Percentiles rank a stretch among this genome's conserved stretches.
Conservation (phyloP, 2,888 invertebrate genomes). For the Acanthosepion esculentum region DNA sequence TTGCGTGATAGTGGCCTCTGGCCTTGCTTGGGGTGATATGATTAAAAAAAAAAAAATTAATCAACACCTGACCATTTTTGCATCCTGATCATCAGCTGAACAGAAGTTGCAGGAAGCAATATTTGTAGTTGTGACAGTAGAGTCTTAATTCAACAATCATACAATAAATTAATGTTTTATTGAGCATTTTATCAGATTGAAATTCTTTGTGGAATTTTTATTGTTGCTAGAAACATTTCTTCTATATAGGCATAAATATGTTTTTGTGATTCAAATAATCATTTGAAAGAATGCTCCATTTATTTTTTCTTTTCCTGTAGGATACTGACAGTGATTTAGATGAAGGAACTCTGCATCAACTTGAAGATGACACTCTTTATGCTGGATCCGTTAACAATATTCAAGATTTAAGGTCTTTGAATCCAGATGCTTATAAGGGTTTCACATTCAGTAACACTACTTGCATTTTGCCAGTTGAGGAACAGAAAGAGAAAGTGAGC, state of each 20-base stretch:
- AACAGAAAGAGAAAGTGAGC: constrained; percentile 34
- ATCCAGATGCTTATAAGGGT: constrained; percentile 13
- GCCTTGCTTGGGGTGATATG: no score
- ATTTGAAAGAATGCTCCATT: not conserved
- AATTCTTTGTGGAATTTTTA: not conserved
- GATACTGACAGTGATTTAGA: not conserved
- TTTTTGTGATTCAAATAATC: not conserved
- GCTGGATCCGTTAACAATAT: not conserved
- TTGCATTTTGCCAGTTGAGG: not conserved
- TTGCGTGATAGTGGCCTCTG: no score
- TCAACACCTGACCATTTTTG: not conserved
- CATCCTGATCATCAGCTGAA: not conserved
- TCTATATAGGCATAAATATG: not conserved
- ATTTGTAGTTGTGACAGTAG: no score
- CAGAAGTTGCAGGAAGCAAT: no score
- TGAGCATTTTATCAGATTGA: not conserved
- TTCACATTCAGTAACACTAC: not conserved
- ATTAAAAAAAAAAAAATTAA: no score
- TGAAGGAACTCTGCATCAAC: not conserved
- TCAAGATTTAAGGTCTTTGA: not conserved
- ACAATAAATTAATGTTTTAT: not conserved
- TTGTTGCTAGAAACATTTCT: not conserved
- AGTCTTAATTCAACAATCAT: not conserved
- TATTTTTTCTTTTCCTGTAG: not conserved
- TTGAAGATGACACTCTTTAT: not conserved